phyloP scores from a whole-genome alignment of 2,113 vertebrate genomes.

The Orcinus orca region DNA sequence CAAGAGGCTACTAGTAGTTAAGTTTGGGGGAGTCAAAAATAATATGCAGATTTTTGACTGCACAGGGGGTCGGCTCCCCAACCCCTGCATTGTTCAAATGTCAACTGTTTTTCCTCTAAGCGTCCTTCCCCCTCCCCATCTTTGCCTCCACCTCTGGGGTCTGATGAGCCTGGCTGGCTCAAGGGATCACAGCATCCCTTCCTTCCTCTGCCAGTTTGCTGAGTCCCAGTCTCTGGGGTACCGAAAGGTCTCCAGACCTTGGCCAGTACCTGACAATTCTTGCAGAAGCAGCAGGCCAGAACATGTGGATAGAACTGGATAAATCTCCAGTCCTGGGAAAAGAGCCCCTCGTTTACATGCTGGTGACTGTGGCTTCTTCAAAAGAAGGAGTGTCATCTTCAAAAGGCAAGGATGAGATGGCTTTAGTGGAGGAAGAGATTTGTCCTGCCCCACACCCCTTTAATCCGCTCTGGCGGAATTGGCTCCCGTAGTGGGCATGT shows the following conservation, averaged over 20 bases:
- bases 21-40: not conserved
- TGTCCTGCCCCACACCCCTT: not conserved
- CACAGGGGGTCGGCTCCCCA: not conserved
- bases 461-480: not conserved
- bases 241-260: not conserved
- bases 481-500: not conserved
- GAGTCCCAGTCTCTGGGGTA: not conserved
- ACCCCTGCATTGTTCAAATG: not conserved
- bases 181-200: not conserved
- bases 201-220: not conserved
- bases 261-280: not conserved
- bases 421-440: conserved; percentile 16
- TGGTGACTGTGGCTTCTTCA: not conserved
- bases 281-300: not conserved
- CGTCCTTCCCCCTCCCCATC: too few relatives aligned
- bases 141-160: not conserved
- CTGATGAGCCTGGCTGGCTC: not conserved
- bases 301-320: not conserved
- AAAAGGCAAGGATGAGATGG: not conserved
- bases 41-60: not conserved
- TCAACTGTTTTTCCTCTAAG: not conserved
- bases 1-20: not conserved
- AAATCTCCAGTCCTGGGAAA: not conserved
- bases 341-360: not conserved
- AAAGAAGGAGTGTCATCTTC: conserved; percentile 1